Evolutionary conservation across 1,140 invertebrate species (phyloP).

Genomic region (Stegodyphus mimosarum): DNA sequence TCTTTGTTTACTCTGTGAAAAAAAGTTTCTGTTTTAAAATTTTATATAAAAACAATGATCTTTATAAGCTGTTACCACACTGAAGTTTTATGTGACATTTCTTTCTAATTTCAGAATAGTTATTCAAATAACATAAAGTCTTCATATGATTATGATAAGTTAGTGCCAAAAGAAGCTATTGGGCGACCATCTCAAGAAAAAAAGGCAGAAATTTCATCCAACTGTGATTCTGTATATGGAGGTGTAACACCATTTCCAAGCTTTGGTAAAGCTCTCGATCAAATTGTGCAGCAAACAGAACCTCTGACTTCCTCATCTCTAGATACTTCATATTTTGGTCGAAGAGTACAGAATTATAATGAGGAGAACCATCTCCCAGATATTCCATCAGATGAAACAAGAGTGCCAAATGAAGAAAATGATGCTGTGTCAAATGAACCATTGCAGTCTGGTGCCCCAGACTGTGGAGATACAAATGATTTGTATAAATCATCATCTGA

Average conservation of each 20-base stretch:
- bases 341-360: conserved; percentile 23
- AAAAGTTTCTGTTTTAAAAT: no score
- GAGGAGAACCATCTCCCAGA: background rate
- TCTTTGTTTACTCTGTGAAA: no score
- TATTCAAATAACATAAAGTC: conserved; percentile 58
- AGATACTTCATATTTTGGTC: conserved; percentile 23
- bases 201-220: conserved; percentile 24
- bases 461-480: conserved; percentile 46
- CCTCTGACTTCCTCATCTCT: background rate
- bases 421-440: conserved; percentile 1
- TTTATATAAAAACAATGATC: no score
- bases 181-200: conserved; percentile 55
- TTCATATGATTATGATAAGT: conserved; percentile 59
- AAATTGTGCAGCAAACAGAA: conserved; percentile 4
- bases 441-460: conserved; percentile 10
- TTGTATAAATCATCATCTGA: conserved; percentile 66
- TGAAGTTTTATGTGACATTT: background rate
- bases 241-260: conserved; percentile 37
- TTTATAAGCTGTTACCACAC: no score
- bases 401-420: conserved; percentile 19
- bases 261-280: conserved; percentile 24
- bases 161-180: conserved; percentile 59
- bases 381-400: background rate
- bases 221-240: conserved; percentile 29
- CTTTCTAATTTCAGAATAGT: conserved; percentile 20